Evolutionary conservation across 2,888 invertebrate genomes (phyloP), one percentile per base, ranked within the genome.

Genomic region (Cheilosia pagana): DNA sequence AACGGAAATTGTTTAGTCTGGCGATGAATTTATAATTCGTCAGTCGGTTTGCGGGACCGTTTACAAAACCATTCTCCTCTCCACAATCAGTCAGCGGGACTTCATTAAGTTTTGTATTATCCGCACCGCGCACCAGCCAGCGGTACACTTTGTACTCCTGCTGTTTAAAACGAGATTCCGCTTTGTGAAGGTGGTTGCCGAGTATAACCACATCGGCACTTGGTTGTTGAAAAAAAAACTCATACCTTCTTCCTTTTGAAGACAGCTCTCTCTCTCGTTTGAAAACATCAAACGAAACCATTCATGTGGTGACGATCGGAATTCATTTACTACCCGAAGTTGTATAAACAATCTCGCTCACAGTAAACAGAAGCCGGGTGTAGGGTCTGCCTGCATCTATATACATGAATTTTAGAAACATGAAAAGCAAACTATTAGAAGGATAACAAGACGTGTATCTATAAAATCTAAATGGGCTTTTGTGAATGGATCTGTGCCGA

Each of bases 1-100:
- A 83, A 74, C 79, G 83, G 78, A 83, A 78, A 79, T 79, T 78
- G 83, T 83, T 83, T 79, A 74, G 83, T 68, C 74, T 83, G 60
- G 74, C 57, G 78, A 59, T 52, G 83, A 83, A 83, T 83, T 74
- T 21, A 28, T 79, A 74, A 83, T 83, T 79, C 79, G 62, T 83
- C 78, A 74, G 67, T 60, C 45, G 50, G 63, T 45, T 45, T n/a
- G 16, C 19, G 57, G 63, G 48, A 53, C 39, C 71, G 50, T 60
- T 76, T 67, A 77, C 82, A 28, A 45, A 50, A 6, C 48, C 60
- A 79, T 74, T 74, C 48, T 60, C 59, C 28, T 53, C 41, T 62
- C 23, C 39, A 60, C 67, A 52, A 74, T 74, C 74, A 67, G 45
- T 68, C 79, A 55, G 39, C 31, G 77, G 67, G 25, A 72, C 67